Base-by-base conservation (phyloP, 2,113 vertebrate species). In the Anthoscopus minutus region DNA sequence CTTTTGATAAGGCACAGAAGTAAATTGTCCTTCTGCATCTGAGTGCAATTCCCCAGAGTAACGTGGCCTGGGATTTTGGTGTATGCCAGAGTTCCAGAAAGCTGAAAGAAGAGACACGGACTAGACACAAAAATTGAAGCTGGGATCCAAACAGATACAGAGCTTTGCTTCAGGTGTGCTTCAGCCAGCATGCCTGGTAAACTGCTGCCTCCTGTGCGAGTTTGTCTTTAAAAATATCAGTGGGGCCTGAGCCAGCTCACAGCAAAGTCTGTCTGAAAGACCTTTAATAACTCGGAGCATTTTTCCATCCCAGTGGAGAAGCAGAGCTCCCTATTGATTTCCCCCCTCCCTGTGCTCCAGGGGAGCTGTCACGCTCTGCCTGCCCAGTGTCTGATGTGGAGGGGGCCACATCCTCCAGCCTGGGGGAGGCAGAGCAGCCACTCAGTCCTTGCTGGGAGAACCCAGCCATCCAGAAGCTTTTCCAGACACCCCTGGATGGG, bases 261-360 rank as follows among this genome's bases (percentile, higher is more conserved):
- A 88, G 92, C 64, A 60, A 92, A 86, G 42, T 45, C 57, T 88
- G 94, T 31, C 82, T 92, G 81, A 78, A 96, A 92, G 85, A 93
- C 83, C 88, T 94, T 92, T 86, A 96, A 88, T 90, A 93, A 93
- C 92, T 90, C 4, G 0, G 42, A 90, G 92, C 60, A 25, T 95
- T 96, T n/a, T 96, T 90, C 89, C 93, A 92, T 90, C 89, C 92
- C 88, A 92, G 92, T 19, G 30, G 93, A 93, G 80, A 53, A 81
- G 81, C 72, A 81, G 91, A 86, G 95, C 67, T 96, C 81, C 87
- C 93, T 84, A 64, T 88, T 88, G 91, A 91, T 94, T 76, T 42
- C 33, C 53, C n/a, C 45, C 28, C 67, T 53, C 57, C 45, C 77
- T 25, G 30, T 0, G 4, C 91, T 92, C 78, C 64, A 73, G 67